Evolutionary conservation across 1,140 invertebrate genomes (phyloP), one percentile per base, ranked within the genome.

Genomic region (Arctopsyche grandis): DNA sequence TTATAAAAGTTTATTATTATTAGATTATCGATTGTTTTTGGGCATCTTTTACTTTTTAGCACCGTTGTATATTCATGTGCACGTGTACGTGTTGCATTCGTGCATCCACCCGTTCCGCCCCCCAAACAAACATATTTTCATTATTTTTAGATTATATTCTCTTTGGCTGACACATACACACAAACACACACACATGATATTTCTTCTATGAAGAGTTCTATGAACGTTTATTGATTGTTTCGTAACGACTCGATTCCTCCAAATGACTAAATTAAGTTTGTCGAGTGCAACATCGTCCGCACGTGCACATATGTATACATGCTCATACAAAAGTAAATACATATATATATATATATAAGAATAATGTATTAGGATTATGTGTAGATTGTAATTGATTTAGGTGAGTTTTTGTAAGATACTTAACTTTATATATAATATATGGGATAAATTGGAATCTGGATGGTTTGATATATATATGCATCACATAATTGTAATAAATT

Each of bases 391-490:
- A 82, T 77, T 80, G 75, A 82, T 77, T 79, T 82, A 80, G 74
- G 75, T 78, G 76, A 82, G 79, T 80, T 82, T 82, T 82, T 79
- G 77, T 82, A 82, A 80, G 81, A 82, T 82, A 82, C 81, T 82
- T 82, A 78, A 82, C 81, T 80, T 82, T 82, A 82, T 77, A 80
- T 80, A 76, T 48, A 70, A 80, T 80, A 78, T 79, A 80, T 82
- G 81, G 81, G 81, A 79, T 82, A 77, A 80, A 82, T 78, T 75
- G 81, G 81, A 80, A 82, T 80, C 77, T 80, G 81, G 76, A 82
- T 83, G 82, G 80, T 83, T 83, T 83, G 82, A 83, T 82, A 82
- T 76, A 76, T 63, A 79, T 80, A 82, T 82, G 81, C 79, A 82
- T 82, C 81, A 82, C 73, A 78, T 82, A 78, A 80, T 79, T 82